phyloP scores from a whole-genome alignment of 2,888 invertebrate genomes.

The Phaedon cochleariae region DNA sequence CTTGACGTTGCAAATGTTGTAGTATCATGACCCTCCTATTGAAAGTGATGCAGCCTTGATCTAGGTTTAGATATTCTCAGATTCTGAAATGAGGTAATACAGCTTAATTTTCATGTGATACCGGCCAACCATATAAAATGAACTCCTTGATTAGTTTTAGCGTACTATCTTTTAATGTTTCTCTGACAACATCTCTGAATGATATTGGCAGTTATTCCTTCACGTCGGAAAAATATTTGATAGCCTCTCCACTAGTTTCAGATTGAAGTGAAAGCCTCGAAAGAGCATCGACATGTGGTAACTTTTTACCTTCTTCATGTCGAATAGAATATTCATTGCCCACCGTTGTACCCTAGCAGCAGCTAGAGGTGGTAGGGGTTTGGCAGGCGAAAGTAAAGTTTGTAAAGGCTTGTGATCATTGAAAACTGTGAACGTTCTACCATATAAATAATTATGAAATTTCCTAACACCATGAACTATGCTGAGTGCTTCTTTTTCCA shows the following conservation, averaged over 20 bases:
- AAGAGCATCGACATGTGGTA: neutral
- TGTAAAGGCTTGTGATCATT: too few relatives aligned
- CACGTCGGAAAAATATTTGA: neutral
- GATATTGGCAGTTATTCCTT: neutral
- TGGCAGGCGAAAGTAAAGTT: too few relatives aligned
- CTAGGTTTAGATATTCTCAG: neutral
- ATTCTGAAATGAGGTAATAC: neutral
- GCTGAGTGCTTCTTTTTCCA: too few relatives aligned
- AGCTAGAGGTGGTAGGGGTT: too few relatives aligned
- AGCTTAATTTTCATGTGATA: neutral
- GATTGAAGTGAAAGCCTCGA: neutral
- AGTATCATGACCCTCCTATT: neutral
- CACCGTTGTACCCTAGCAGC: neutral
- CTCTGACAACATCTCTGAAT: neutral
- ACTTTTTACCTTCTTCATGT: neutral
- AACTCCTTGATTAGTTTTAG: neutral
- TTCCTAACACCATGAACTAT: too few relatives aligned
- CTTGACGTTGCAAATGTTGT: neutral
- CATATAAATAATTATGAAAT: too few relatives aligned
- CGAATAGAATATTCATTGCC: neutral
- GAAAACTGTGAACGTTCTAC: too few relatives aligned
- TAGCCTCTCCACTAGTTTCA: neutral
- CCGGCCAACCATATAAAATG: slow-evolving; percentile 1
- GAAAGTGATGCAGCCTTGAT: neutral
- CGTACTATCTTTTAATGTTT: neutral